Evolutionary conservation across 2,797 vertebrate genomes (phyloP).

Genomic region (Poeciliopsis presidionis): DNA sequence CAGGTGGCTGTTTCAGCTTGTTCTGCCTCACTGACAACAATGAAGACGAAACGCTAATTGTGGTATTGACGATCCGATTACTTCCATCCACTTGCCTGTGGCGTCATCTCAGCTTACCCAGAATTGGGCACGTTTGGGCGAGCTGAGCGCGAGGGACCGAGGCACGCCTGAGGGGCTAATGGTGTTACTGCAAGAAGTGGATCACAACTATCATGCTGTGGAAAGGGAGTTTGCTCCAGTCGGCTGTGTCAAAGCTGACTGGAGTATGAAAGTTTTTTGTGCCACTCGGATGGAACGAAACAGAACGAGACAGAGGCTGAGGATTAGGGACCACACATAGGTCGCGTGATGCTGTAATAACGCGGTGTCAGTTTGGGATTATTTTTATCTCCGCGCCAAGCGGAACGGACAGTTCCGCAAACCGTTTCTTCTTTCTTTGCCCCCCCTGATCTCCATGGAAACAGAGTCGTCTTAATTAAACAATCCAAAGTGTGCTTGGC

Average conservation of each 20-base stretch:
- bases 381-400: slow-evolving; percentile 27
- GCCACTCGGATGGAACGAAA: neutral
- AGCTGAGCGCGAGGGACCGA: slow-evolving; percentile 13
- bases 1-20: slow-evolving; percentile 39
- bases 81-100: slow-evolving; percentile 32
- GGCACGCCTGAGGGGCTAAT: slow-evolving; percentile 25
- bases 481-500: slow-evolving; percentile 31
- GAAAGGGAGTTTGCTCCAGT: slow-evolving; percentile 21
- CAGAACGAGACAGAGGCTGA: neutral
- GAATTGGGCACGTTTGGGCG: slow-evolving; percentile 25
- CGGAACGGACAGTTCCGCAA: slow-evolving; percentile 10
- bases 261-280: slow-evolving; percentile 16
- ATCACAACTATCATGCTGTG: slow-evolving; percentile 30
- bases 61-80: slow-evolving; percentile 56
- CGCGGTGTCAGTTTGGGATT: slow-evolving; percentile 14
- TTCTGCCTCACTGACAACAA: slow-evolving; percentile 46
- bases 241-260: slow-evolving; percentile 23
- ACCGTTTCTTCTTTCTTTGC: neutral
- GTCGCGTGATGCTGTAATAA: slow-evolving; percentile 11
- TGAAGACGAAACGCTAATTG: slow-evolving; percentile 46
- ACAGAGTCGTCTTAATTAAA: slow-evolving; percentile 39
- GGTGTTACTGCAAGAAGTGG: slow-evolving; percentile 37
- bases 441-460: slow-evolving; percentile 27
- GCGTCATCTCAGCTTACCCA: slow-evolving; percentile 38
- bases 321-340: slow-evolving; percentile 11